Percentiles rank a stretch among this genome's conserved stretches.
Conservation (phyloP, 30 jellyfish, hydroid and myxozoan species). For the Turritopsis rubra region DNA sequence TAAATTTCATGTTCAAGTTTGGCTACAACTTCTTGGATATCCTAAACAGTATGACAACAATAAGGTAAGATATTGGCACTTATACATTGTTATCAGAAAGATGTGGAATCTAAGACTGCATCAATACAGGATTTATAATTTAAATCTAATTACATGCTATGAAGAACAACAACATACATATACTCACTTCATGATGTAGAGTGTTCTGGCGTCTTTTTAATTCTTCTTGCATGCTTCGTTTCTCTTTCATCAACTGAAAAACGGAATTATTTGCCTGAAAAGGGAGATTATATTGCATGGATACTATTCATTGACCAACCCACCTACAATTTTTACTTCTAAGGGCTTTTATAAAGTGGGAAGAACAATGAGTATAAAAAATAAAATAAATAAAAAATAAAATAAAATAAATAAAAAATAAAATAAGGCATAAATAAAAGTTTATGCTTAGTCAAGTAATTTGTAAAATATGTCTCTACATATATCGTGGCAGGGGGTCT, state of each 20-base stretch:
- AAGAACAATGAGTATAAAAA: too few species aligned
- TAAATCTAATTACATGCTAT: neutral
- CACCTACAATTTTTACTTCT: too few species aligned
- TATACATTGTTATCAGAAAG: neutral
- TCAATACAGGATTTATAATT: too few species aligned
- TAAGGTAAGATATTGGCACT: neutral
- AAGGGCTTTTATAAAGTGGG: too few species aligned
- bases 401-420: too few species aligned
- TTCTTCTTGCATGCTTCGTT: conserved; percentile 17
- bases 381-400: too few species aligned
- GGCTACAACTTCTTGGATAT: conserved; percentile 23
- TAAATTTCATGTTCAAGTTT: conserved; percentile 32
- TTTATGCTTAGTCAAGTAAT: too few species aligned
- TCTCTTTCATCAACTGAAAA: conserved; percentile 9
- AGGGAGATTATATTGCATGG: neutral
- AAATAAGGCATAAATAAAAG: too few species aligned
- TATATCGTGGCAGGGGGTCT: too few species aligned
- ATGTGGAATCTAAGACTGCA: too few species aligned
- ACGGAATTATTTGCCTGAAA: neutral
- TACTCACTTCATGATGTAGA: conserved; percentile 18
- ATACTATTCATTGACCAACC: too few species aligned
- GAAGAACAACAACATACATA: neutral
- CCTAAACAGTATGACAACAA: conserved; percentile 3
- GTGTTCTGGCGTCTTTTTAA: neutral
- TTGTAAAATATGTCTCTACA: too few species aligned